Percentiles rank a stretch among this genome's conserved stretches.
phyloP scores from a whole-genome alignment of 2,113 vertebrate genomes.

The Elachura formosa region DNA sequence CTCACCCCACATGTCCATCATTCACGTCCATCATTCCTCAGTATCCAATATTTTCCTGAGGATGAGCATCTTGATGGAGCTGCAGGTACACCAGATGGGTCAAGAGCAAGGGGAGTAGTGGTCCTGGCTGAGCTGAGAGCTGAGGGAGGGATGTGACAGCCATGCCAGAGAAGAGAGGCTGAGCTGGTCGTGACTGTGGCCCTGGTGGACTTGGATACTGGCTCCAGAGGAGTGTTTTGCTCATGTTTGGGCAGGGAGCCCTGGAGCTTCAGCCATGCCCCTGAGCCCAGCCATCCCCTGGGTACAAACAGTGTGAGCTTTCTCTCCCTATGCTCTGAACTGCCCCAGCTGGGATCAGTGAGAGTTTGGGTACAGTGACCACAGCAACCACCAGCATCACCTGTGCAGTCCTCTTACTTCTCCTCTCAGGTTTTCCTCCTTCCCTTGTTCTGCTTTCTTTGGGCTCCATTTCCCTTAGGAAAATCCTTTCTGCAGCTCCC shows the following conservation, averaged over 20 bases:
- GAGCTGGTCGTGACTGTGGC: background rate
- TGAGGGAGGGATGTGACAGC: rapidly evolving
- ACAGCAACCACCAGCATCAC: background rate
- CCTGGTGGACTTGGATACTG: background rate
- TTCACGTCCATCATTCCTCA: background rate
- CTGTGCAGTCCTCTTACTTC: background rate
- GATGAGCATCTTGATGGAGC: background rate
- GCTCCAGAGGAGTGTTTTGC: background rate
- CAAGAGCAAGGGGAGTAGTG: background rate
- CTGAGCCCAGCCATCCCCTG: background rate
- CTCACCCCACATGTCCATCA: rapidly evolving
- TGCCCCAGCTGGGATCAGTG: background rate
- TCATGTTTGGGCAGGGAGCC: background rate
- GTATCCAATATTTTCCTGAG: background rate
- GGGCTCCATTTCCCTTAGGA: background rate
- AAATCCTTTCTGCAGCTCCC: background rate
- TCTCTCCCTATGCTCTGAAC: background rate
- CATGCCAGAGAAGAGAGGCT: background rate
- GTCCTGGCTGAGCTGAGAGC: background rate
- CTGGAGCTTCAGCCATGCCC: background rate
- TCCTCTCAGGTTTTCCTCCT: background rate
- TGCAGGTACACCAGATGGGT: background rate
- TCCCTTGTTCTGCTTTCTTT: background rate
- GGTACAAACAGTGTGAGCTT: background rate
- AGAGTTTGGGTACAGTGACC: background rate